A percentile compares a stretch with the other conserved stretches of the same genome.
These are phyloP conservation scores for Drosophila quadrilineata DNA, from an alignment of 1,140 invertebrate genomes.

Conservation along the genomic window DNA sequence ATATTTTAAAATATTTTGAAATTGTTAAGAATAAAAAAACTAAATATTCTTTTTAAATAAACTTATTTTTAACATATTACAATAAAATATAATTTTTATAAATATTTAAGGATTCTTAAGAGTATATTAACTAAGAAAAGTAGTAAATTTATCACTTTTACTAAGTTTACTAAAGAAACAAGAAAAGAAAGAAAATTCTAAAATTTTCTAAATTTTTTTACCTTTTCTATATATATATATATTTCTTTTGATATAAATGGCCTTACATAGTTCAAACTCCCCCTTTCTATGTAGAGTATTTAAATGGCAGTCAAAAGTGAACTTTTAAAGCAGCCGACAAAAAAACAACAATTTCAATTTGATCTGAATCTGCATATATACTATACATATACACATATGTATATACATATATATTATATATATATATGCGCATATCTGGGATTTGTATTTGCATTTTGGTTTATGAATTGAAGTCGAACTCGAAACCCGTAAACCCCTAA, in stretches of 20 bases:
- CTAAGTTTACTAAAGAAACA: not conserved
- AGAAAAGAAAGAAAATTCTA: not conserved
- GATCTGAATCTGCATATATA: constrained; percentile 33
- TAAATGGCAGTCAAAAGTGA: not conserved
- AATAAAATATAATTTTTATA: not conserved
- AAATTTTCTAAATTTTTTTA: too few relatives aligned
- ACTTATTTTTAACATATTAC: not conserved
- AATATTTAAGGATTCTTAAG: not conserved
- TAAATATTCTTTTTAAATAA: not conserved
- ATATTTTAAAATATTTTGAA: not conserved
- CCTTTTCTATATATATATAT: too few relatives aligned
- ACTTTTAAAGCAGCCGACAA: not conserved
- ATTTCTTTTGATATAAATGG: too few relatives aligned
- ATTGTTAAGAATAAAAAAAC: not conserved
- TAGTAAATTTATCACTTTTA: not conserved
- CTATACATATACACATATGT: too few relatives aligned
- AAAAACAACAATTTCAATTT: constrained; percentile 51
- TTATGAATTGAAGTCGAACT: constrained; percentile 39
- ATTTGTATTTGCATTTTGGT: too few relatives aligned
- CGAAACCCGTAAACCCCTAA: not conserved
- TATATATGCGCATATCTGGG: too few relatives aligned
- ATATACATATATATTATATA: too few relatives aligned
- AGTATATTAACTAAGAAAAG: not conserved
- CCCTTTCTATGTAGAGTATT: not conserved
- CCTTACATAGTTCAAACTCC: not conserved